Evolutionary conservation across 2,888 invertebrate species (phyloP).

Genomic region (Brassicogethes aeneus): DNA sequence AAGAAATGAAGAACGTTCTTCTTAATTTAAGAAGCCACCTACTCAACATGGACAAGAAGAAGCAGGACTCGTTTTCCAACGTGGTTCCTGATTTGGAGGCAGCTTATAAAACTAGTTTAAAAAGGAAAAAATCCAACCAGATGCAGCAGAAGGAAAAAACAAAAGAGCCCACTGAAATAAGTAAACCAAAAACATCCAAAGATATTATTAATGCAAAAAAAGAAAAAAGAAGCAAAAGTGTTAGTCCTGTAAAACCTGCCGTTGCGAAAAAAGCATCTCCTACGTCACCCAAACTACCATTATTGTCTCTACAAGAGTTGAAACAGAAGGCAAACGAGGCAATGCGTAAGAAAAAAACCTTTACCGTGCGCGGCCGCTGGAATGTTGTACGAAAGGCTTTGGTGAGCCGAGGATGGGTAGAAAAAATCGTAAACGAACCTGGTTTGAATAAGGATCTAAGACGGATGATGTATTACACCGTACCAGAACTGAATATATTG

Average conservation of each 20-base stretch:
- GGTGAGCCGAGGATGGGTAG: slow-evolving; percentile 61
- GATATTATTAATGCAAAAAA: too few relatives aligned
- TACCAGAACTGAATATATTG: slow-evolving; percentile 28
- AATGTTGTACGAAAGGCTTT: slow-evolving; percentile 50
- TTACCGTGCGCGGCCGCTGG: slow-evolving; percentile 47
- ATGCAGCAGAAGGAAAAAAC: too few relatives aligned
- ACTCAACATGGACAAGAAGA: background rate
- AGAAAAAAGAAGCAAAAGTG: too few relatives aligned
- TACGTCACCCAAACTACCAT: too few relatives aligned
- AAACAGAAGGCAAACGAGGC: slow-evolving; percentile 44
- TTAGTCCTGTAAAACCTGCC: too few relatives aligned
- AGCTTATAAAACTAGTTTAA: too few relatives aligned
- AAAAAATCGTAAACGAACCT: slow-evolving; percentile 50
- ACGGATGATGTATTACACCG: slow-evolving; percentile 20
- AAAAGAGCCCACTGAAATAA: too few relatives aligned
- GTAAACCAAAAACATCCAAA: too few relatives aligned
- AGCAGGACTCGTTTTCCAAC: background rate
- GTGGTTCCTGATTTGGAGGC: too few relatives aligned
- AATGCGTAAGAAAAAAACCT: slow-evolving; percentile 46
- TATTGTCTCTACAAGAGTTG: too few relatives aligned
- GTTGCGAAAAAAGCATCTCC: too few relatives aligned
- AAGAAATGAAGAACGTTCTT: background rate
- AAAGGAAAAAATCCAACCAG: too few relatives aligned
- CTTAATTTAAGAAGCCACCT: background rate
- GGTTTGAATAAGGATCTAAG: slow-evolving; percentile 25